Evolutionary conservation across 2,797 vertebrate genomes (phyloP).

Genomic region (Pantherophis alleghaniensis): DNA sequence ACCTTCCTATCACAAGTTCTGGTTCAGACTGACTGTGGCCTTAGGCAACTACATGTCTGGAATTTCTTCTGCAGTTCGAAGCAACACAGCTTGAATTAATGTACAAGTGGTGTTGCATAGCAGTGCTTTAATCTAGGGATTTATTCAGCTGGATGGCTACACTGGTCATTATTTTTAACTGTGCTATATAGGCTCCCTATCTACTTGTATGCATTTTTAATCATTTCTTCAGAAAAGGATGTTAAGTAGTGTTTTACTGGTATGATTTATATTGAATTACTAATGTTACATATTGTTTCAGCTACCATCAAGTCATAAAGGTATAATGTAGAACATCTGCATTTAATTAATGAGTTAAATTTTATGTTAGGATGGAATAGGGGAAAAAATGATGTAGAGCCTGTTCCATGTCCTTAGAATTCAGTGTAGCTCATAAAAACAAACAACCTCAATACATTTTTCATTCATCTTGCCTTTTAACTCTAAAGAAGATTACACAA

Average conservation of each 20-base stretch:
- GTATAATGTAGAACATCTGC: neutral
- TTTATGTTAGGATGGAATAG: neutral
- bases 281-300: neutral
- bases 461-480: neutral
- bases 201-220: neutral
- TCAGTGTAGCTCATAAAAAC: neutral
- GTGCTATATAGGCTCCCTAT: neutral
- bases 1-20: conserved; percentile 62
- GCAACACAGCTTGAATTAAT: conserved; percentile 56
- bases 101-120: conserved; percentile 43
- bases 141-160: conserved; percentile 59
- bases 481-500: neutral
- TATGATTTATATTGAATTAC: neutral
- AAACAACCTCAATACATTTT: neutral
- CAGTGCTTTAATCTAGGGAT: conserved; percentile 37
- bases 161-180: neutral
- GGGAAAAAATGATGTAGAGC: neutral
- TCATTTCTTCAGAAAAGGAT: neutral
- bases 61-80: conserved; percentile 55
- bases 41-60: conserved; percentile 60
- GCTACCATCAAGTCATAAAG: neutral
- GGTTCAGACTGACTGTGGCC: conserved; percentile 53
- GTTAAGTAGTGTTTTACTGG: neutral
- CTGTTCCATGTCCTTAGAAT: neutral
- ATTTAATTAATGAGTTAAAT: neutral